phyloP scores from a whole-genome alignment of 1,140 invertebrate genomes.

The Planococcus citri region DNA sequence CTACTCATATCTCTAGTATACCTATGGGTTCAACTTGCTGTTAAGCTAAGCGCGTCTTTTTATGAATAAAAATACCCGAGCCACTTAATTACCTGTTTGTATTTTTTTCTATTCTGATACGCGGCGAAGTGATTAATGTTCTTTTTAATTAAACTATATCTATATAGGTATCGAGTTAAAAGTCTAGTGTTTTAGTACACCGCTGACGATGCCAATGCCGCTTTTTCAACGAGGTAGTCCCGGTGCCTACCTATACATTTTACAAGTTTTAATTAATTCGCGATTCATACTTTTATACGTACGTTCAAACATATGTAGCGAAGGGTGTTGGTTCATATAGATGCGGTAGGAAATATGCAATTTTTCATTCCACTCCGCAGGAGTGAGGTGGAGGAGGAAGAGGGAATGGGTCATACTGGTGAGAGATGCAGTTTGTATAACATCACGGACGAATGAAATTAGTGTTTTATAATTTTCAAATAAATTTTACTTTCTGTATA shows the following conservation, averaged over 20 bases:
- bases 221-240: not conserved
- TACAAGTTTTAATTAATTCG: not conserved
- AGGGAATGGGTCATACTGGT: too few relatives aligned
- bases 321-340: too few relatives aligned
- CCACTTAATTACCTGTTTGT: slow-evolving; percentile 7
- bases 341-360: too few relatives aligned
- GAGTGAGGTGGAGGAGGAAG: too few relatives aligned
- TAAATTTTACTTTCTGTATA: too few relatives aligned
- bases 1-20: too few relatives aligned
- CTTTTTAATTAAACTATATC: not conserved
- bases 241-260: not conserved
- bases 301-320: too few relatives aligned
- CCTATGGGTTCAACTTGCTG: not conserved
- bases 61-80: not conserved
- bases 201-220: too few relatives aligned
- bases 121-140: not conserved
- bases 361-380: too few relatives aligned
- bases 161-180: not conserved
- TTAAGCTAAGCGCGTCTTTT: not conserved
- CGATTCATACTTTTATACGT: not conserved
- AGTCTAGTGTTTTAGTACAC: not conserved
- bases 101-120: not conserved
- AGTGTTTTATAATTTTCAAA: too few relatives aligned
- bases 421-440: too few relatives aligned
- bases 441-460: too few relatives aligned